Percentiles rank a stretch among this genome's conserved stretches.
Evolutionary conservation across 2,113 vertebrate genomes (phyloP).

Genomic region (Poicephalus meyeri): DNA sequence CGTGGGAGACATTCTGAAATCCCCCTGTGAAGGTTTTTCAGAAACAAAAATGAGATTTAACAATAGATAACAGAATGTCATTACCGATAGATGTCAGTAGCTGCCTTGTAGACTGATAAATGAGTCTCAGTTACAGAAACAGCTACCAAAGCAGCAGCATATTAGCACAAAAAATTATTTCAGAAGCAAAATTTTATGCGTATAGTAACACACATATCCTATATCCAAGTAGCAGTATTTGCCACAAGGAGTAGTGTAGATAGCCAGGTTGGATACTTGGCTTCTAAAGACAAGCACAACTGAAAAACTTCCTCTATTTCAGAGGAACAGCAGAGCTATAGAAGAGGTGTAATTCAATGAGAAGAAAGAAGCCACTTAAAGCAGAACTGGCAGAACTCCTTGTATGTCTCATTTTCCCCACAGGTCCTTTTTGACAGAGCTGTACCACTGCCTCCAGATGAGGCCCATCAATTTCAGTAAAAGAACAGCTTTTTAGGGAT

Average conservation of each 20-base stretch:
- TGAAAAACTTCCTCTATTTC: not conserved
- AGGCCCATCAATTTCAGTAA: not conserved
- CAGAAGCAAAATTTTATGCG: not conserved
- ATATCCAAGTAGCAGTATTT: not conserved
- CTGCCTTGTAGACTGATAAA: not conserved
- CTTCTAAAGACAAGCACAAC: not conserved
- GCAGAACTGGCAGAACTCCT: not conserved
- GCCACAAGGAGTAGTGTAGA: not conserved
- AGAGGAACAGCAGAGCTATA: not conserved
- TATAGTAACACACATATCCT: not conserved
- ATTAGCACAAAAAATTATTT: not conserved
- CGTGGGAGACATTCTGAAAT: constrained; percentile 92
- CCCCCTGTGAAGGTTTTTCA: constrained; percentile 75
- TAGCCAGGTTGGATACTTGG: not conserved
- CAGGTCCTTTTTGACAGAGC: not conserved
- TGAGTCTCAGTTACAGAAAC: not conserved
- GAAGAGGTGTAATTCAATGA: not conserved
- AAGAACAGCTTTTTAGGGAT: not conserved
- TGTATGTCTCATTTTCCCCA: not conserved
- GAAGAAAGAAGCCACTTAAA: not conserved
- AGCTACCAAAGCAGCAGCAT: not conserved
- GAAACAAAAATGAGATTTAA: not conserved
- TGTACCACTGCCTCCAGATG: not conserved
- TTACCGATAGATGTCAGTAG: not conserved
- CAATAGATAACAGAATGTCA: not conserved